phyloP scores from a whole-genome alignment of 2,888 invertebrate genomes.

The Andrena trimmerana region DNA sequence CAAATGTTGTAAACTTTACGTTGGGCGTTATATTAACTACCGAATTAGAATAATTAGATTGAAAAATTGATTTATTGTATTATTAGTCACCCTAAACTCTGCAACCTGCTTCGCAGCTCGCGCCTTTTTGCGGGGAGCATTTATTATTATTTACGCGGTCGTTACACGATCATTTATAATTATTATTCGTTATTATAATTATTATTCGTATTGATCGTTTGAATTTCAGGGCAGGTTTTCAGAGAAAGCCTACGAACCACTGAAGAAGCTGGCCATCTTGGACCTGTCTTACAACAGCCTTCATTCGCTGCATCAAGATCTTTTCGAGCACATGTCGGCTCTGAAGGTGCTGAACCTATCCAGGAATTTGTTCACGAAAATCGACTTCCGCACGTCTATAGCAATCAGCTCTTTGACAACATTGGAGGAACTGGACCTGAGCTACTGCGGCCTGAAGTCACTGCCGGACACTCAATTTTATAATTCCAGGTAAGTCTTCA shows the following conservation, averaged over 20 bases:
- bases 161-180: not conserved
- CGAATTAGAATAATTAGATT: too few species aligned
- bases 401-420: conserved; percentile 89
- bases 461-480: conserved; percentile 90
- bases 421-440: conserved; percentile 91
- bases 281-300: conserved; percentile 90
- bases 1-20: not conserved
- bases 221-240: conserved; percentile 87
- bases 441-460: conserved; percentile 88
- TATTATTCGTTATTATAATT: too few species aligned
- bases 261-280: conserved; percentile 87
- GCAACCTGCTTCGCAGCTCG: too few species aligned
- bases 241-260: conserved; percentile 87
- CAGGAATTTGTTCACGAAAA: conserved; percentile 90
- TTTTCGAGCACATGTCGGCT: conserved; percentile 91
- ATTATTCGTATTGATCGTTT: too few species aligned
- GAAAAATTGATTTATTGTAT: too few species aligned
- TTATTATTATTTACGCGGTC: not conserved
- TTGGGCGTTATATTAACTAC: too few species aligned
- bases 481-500: conserved; percentile 85
- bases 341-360: conserved; percentile 90
- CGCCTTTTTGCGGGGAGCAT: too few species aligned
- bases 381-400: conserved; percentile 88
- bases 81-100: too few species aligned
- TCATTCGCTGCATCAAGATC: conserved; percentile 89